Percentiles rank a stretch among this genome's conserved stretches.
Conservation (phyloP, 92 coral and sea anemone species). For the Porites rus region DNA sequence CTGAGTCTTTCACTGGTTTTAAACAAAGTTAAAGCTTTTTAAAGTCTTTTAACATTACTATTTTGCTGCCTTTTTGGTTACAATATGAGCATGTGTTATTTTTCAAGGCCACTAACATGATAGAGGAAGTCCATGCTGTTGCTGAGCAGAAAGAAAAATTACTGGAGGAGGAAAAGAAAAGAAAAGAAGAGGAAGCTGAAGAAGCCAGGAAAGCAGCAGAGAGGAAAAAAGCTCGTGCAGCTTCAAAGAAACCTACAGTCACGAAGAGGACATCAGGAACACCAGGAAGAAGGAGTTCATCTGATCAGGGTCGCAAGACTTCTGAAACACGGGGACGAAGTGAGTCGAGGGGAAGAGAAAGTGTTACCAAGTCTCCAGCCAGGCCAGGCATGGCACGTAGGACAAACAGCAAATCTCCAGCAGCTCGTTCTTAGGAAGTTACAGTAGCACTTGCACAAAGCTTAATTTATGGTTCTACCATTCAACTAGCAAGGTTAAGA, state of each 20-base stretch:
- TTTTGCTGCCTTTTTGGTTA: background rate
- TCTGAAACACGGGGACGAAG: conserved; percentile 82
- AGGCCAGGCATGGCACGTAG: conserved; percentile 85
- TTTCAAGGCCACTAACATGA: conserved; percentile 94
- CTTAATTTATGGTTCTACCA: too few species aligned
- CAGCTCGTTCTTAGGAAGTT: conserved; percentile 26
- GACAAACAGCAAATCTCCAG: conserved; percentile 72
- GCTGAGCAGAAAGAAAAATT: conserved; percentile 91
- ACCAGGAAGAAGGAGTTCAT: conserved; percentile 47
- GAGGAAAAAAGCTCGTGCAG: conserved; percentile 83
- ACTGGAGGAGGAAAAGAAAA: conserved; percentile 86
- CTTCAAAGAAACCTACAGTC: conserved; percentile 63
- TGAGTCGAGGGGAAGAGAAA: conserved; percentile 78
- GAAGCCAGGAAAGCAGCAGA: conserved; percentile 87
- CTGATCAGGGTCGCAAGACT: conserved; percentile 33
- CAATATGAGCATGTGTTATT: background rate
- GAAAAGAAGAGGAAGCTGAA: conserved; percentile 86
- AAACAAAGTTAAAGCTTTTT: too few species aligned
- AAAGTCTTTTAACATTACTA: background rate
- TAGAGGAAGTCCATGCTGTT: conserved; percentile 97
- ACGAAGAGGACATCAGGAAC: conserved; percentile 73
- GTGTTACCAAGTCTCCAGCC: conserved; percentile 76
- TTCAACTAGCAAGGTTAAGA: background rate
- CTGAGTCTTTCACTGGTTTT: too few species aligned
- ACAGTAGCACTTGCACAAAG: too few species aligned